Base-by-base conservation (phyloP, 2,797 vertebrate species). In the Gorsachius magnificus region DNA sequence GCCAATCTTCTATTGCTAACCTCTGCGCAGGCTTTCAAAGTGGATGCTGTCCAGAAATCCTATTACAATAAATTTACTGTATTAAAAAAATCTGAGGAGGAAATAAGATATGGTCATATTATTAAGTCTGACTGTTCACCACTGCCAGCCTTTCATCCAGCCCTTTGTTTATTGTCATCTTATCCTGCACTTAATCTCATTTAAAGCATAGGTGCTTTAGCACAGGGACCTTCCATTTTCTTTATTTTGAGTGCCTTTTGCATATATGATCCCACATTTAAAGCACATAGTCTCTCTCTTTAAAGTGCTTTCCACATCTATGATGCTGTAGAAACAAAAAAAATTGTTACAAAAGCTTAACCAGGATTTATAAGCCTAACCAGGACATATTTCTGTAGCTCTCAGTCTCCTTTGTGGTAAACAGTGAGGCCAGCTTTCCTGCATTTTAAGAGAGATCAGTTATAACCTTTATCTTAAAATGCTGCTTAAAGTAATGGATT, bases 61-160 rank as follows among this genome's bases (percentile, higher is more conserved):
- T 95, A 95, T 96, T 96, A 95, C 96, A 94, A 95, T 96, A 96
- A 94, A 96, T 97, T 90, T 92, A 97, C 92, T 95, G 93, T 95
- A 97, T 96, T 88, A 83, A 93, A 96, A 95, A 96, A 95, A 91
- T 83, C 57, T 36, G 46, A 95, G 87, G 57, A 94, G 92, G 97
- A 97, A 96, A 97, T 91, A 96, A 96, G 94, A 97, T 96, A 95
- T n/a, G 92, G 87, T 81, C 89, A 86, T 91, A 86, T 88, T 87
- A 91, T 95, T 83, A 95, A 96, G 87, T 74, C 84, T 82, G 84
- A 64, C 93, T 82, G 76, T 64, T 94, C 84, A 57, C 72, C 70
- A 72, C 36, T 92, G 97, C 93, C 93, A 96, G 87, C 77, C 82
- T 95, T 97, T 96, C 94, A 96, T 89, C 58, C 88, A 96, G 76